Conservation (phyloP, 2,888 invertebrate genomes). For the Tipula lateralis region DNA sequence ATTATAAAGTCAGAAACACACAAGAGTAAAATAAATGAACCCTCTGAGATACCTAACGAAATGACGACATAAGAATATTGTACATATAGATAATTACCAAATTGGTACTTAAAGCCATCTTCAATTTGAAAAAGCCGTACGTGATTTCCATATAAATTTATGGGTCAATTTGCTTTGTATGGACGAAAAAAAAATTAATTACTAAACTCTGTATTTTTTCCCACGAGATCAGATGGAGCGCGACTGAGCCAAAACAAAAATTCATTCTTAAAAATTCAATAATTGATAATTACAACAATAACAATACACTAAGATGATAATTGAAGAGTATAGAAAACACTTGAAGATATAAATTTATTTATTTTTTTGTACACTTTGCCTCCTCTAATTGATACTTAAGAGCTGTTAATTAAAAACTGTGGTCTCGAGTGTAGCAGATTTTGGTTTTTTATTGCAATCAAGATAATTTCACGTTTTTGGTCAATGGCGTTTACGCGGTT, state of each 20-base stretch:
- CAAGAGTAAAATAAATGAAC: too few relatives aligned
- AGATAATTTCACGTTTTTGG: neutral
- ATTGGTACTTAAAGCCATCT: neutral
- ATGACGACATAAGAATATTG: neutral
- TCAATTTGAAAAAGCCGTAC: neutral
- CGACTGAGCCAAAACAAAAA: neutral
- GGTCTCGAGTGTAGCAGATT: neutral
- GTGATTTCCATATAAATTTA: constrained; percentile 5
- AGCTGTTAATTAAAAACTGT: neutral
- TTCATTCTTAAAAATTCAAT: neutral
- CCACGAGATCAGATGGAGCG: neutral
- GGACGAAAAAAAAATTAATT: neutral
- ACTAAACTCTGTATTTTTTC: neutral
- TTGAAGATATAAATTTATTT: neutral
- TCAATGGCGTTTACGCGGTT: neutral
- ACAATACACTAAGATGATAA: neutral
- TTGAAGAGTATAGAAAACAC: constrained; percentile 24
- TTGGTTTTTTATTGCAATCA: neutral
- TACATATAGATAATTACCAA: neutral
- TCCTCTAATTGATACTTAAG: neutral
- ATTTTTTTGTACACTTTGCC: neutral
- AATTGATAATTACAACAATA: constrained; percentile 5
- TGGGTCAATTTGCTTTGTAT: neutral
- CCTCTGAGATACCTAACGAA: neutral
- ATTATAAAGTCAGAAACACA: too few relatives aligned